phyloP scores from a whole-genome alignment of 1,140 invertebrate genomes.

The Zaprionus camerounensis region DNA sequence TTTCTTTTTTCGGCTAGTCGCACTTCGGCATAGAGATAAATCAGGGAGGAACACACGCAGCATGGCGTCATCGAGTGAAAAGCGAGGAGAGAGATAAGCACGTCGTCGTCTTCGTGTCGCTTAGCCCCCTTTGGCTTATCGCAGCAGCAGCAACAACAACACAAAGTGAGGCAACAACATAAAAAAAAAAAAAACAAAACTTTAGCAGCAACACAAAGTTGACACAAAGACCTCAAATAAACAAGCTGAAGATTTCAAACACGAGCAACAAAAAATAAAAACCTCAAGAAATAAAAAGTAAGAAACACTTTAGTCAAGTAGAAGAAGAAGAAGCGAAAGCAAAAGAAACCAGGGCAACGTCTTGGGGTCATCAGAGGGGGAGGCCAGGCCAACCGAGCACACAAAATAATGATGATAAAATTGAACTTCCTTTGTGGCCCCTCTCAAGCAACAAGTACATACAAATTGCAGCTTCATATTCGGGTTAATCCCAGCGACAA shows the following conservation, averaged over 20 bases:
- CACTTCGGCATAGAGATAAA: slow-evolving; percentile 10
- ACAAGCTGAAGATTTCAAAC: slow-evolving; percentile 69
- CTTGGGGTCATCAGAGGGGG: slow-evolving; percentile 15
- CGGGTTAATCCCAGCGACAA: slow-evolving; percentile 54
- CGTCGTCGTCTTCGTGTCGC: slow-evolving; percentile 50
- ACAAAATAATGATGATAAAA: slow-evolving; percentile 52
- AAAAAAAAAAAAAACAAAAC: slow-evolving; percentile 53
- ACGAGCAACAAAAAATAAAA: slow-evolving; percentile 35
- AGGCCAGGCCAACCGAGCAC: slow-evolving; percentile 32
- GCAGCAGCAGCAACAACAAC: slow-evolving; percentile 49
- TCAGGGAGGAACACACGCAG: slow-evolving; percentile 46
- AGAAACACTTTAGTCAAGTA: slow-evolving; percentile 36
- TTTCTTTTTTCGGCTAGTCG: slow-evolving; percentile 5
- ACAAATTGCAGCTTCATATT: slow-evolving; percentile 59
- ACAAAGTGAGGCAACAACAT: slow-evolving; percentile 60
- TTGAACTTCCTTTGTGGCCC: slow-evolving; percentile 65
- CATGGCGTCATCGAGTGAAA: slow-evolving; percentile 60
- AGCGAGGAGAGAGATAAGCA: slow-evolving; percentile 60
- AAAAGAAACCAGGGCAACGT: slow-evolving; percentile 26
- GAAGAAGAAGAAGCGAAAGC: not conserved
- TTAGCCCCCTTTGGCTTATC: slow-evolving; percentile 65
- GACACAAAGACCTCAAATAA: slow-evolving; percentile 81
- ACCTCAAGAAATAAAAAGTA: slow-evolving; percentile 32
- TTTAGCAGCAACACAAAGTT: slow-evolving; percentile 57
- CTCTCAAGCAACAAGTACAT: slow-evolving; percentile 25